A percentile compares a stretch with the other conserved stretches of the same genome.
phyloP scores from a whole-genome alignment of 2,888 invertebrate genomes.

The Plebejus melissa region DNA sequence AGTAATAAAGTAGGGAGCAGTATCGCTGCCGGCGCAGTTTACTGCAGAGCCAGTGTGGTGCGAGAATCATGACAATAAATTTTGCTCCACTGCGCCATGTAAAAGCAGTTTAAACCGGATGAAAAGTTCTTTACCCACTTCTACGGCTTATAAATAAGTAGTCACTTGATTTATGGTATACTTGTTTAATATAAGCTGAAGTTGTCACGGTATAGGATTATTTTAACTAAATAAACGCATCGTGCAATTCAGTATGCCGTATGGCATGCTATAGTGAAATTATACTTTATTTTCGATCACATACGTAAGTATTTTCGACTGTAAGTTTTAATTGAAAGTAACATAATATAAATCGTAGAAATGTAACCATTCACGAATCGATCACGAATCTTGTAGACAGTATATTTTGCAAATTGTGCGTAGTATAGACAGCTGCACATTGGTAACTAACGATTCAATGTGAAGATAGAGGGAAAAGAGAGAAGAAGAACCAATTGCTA shows the following conservation, averaged over 20 bases:
- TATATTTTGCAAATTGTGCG: no score
- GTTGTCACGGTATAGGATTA: background rate
- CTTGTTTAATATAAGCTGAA: slow-evolving; percentile 1
- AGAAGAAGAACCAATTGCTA: background rate
- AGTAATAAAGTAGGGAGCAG: slow-evolving; percentile 19
- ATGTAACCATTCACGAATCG: no score
- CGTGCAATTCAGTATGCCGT: background rate
- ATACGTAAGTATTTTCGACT: no score
- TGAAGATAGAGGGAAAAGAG: no score
- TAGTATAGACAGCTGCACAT: no score
- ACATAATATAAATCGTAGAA: no score
- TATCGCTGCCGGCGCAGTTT: slow-evolving; percentile 24
- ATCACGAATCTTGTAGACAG: no score
- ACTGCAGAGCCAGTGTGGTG: slow-evolving; percentile 25
- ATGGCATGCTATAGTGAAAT: no score
- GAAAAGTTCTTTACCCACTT: slow-evolving; percentile 22
- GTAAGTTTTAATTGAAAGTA: no score
- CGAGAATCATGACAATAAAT: slow-evolving; percentile 22
- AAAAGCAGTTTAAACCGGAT: slow-evolving; percentile 19
- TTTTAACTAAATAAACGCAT: background rate
- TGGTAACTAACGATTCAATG: no score
- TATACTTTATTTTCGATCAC: no score
- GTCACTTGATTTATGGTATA: slow-evolving; percentile 4
- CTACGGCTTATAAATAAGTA: slow-evolving; percentile 3
- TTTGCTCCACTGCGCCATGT: slow-evolving; percentile 18